These are phyloP conservation scores for Meloidogyne exigua DNA, from an alignment of 1,140 invertebrate genomes.

Conservation along the genomic window DNA sequence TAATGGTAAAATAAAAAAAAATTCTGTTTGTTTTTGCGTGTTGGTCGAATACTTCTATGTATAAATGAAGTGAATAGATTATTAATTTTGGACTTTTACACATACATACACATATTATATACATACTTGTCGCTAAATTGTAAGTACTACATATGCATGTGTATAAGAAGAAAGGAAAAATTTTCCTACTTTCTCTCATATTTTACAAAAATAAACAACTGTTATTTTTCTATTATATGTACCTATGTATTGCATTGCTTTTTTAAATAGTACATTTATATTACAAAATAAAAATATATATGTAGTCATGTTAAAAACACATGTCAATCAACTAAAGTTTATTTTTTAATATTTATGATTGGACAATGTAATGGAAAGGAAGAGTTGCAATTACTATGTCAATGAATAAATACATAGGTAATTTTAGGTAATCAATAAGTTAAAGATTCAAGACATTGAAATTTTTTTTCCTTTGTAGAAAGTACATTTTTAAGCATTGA, in stretches of 20 bases:
- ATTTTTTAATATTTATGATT: not conserved
- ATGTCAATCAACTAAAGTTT: not conserved
- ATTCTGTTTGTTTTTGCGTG: not conserved
- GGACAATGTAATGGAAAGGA: not conserved
- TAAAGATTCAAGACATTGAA: no score
- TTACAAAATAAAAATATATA: not conserved
- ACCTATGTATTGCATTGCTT: not conserved
- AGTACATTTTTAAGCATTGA: no score
- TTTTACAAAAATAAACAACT: conserved; percentile 1
- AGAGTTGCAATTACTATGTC: not conserved
- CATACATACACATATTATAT: no score
- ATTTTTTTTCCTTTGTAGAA: no score
- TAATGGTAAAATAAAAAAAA: not conserved
- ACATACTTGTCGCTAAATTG: not conserved
- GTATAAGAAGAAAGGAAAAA: not conserved
- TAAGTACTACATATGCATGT: no score
- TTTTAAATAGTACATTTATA: not conserved
- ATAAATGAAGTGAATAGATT: not conserved
- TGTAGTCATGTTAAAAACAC: not conserved
- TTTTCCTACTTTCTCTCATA: not conserved
- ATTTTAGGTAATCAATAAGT: not conserved
- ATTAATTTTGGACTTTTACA: not conserved
- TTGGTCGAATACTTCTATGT: not conserved
- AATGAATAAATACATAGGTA: not conserved
- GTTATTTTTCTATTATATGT: not conserved